phyloP scores from a whole-genome alignment of 2,113 vertebrate genomes.

The Vulpes ferrilata region DNA sequence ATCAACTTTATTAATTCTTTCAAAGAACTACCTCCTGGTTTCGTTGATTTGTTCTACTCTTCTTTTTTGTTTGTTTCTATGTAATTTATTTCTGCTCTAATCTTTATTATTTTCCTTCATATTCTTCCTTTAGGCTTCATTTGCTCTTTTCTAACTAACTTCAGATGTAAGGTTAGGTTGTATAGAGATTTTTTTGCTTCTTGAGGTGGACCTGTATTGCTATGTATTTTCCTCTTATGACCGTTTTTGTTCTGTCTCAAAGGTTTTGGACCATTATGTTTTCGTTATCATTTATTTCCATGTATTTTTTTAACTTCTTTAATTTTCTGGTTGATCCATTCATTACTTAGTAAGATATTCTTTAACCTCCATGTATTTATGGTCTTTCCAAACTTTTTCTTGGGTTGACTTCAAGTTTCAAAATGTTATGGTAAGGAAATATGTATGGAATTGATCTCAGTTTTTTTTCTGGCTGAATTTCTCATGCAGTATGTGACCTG shows the following conservation, averaged over 20 bases:
- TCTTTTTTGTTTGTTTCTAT: not conserved
- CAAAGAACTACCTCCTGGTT: not conserved
- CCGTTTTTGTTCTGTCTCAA: not conserved
- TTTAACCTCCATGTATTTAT: not conserved
- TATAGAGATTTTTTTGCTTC: not conserved
- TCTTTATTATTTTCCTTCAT: not conserved
- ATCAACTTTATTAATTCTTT: not conserved
- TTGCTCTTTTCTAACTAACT: not conserved
- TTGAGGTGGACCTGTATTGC: not conserved
- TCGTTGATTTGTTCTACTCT: not conserved
- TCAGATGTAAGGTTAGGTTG: not conserved
- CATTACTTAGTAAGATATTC: not conserved
- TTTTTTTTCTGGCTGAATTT: not conserved
- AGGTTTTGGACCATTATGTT: not conserved
- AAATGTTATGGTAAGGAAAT: not conserved
- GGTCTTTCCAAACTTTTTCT: not conserved
- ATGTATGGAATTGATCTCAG: not conserved
- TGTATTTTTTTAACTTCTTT: not conserved
- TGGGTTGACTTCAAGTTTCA: not conserved
- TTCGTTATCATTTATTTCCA: not conserved
- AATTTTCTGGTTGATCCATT: not conserved
- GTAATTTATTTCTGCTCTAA: not conserved
- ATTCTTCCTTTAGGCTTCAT: not conserved
- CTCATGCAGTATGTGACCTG: not conserved
- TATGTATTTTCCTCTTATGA: not conserved